Evolutionary conservation across 2,888 invertebrate genomes (phyloP), one percentile per base, ranked within the genome.

Genomic region (Pegoplata infirma): DNA sequence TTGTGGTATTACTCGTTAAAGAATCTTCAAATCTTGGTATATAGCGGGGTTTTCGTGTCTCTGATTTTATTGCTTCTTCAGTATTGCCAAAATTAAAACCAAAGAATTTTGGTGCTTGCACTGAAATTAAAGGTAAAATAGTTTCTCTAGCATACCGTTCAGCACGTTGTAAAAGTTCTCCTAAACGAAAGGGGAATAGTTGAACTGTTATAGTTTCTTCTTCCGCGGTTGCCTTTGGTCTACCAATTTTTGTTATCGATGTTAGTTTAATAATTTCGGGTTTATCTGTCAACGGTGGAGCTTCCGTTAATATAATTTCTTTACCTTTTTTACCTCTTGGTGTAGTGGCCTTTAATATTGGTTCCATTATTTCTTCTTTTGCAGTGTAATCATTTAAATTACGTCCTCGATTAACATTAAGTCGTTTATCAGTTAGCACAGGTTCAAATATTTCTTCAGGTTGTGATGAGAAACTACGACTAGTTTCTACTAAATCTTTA

Each of bases 91-190:
- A 84, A 81, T 86, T 85, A 81, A 92, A 92, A 81, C 92, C 91
- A 8, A 93, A 92, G 78, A 95, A 92, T 72, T 93, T 93, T 0
- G 95, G 95, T 0, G 95, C 94, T 87, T 95, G 94, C 51, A 94
- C 94, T 12, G 95, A 95, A 8, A 95, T 94, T 5, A 95, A 87
- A 0, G 95, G 95, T 64, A 95, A 87, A 1, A 95, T 90, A 0
- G 94, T 95, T 86, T 95, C 94, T 64, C 95, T 91, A 0, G 96
- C 95, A 87, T 96, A 96, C 58, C 93, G 91, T 85, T 96, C 96
- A 0, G 96, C 96, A 82, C 95, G 93, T 44, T 95, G 94, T 55
- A 96, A 92, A 88, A 96, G 93, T 4, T 94, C 93, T 0, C 95
- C 95, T 1, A 96, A 88, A 32, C 95, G 91, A 81, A 95, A 94